These are phyloP conservation scores for Bhutanitis thaidina DNA, from an alignment of 2,888 invertebrate species.

Conservation along the genomic window DNA sequence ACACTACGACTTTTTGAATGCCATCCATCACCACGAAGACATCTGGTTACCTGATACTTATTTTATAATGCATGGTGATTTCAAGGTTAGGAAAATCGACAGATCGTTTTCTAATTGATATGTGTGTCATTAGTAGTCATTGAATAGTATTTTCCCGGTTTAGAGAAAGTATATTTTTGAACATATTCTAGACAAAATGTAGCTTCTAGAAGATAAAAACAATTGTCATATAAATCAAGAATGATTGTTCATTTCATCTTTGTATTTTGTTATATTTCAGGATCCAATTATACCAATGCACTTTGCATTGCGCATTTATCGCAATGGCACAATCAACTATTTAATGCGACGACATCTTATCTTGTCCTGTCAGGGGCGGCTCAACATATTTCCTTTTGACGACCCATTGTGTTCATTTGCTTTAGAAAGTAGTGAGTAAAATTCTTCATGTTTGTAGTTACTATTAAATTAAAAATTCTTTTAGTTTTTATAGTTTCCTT, in stretches of 20 bases:
- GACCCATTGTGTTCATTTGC: constrained; percentile 97
- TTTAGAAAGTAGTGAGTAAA: constrained; percentile 96
- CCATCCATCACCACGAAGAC: constrained; percentile 94
- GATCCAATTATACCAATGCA: constrained; percentile 95
- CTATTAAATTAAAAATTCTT: no score
- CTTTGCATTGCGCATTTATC: constrained; percentile 94
- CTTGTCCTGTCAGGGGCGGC: constrained; percentile 94
- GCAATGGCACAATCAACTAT: constrained; percentile 96
- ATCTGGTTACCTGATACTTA: constrained; percentile 97
- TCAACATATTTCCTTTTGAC: constrained; percentile 97
- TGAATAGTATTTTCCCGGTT: neutral
- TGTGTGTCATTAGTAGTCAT: neutral
- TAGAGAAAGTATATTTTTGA: constrained; percentile 16
- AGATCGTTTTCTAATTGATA: neutral
- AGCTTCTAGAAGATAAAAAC: neutral
- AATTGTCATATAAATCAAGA: neutral
- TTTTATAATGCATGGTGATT: constrained; percentile 98
- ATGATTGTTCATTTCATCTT: constrained; percentile 11
- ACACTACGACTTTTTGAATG: constrained; percentile 93
- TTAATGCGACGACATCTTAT: constrained; percentile 96
- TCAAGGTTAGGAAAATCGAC: constrained; percentile 82
- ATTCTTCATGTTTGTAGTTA: neutral
- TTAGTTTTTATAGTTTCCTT: no score
- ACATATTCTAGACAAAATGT: constrained; percentile 17
- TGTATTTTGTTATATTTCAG: constrained; percentile 54